These are phyloP conservation scores for Lasioglossum vierecki DNA, from an alignment of 2,888 invertebrate species.

Conservation along the genomic window DNA sequence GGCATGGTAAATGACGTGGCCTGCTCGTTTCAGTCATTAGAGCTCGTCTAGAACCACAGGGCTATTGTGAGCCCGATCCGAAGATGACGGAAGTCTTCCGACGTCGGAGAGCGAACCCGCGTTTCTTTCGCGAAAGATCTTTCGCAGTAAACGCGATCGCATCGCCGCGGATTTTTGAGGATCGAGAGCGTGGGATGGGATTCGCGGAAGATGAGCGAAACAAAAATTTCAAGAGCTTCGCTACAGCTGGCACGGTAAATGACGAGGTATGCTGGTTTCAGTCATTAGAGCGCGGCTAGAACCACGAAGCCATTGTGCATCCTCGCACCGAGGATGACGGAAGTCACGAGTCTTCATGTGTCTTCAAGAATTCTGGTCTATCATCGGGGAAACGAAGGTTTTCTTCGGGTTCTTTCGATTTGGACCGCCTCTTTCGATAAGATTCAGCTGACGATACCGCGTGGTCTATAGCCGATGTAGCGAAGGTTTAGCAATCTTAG, in stretches of 20 bases:
- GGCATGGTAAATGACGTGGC: conserved; percentile 23
- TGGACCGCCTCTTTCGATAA: no score
- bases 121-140: not conserved
- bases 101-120: not conserved
- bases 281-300: not conserved
- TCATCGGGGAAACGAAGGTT: not conserved
- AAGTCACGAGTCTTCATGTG: not conserved
- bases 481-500: not conserved
- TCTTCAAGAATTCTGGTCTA: not conserved
- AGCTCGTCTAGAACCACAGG: not conserved
- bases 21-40: conserved; percentile 33
- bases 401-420: not conserved
- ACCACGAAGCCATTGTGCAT: no score
- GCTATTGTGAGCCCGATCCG: not conserved
- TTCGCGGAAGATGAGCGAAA: not conserved
- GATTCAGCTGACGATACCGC: not conserved
- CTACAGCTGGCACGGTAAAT: not conserved
- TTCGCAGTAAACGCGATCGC: not conserved
- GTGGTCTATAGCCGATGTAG: not conserved
- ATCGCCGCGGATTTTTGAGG: not conserved
- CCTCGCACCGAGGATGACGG: not conserved
- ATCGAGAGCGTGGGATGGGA: not conserved
- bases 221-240: not conserved
- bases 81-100: conserved; percentile 3
- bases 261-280: not conserved